Evolutionary conservation across 2,113 vertebrate genomes (phyloP), one percentile per base, ranked within the genome.

Genomic region (Catharus fuscescens): DNA sequence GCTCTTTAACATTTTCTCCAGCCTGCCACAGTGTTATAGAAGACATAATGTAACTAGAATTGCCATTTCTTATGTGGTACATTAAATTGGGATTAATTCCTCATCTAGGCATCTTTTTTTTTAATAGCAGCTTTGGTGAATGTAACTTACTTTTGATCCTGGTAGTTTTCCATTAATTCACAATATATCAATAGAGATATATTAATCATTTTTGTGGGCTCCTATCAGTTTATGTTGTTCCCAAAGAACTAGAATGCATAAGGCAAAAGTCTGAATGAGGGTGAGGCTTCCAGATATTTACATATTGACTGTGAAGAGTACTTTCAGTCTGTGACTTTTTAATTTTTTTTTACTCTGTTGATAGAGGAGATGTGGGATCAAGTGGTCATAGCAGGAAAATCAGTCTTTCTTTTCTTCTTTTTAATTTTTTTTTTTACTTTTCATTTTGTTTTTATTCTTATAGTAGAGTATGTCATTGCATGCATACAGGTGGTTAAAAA

Each of bases 1-100:
- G 81, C 61, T 88, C 42, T 77, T 94, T 88, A 93, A 90, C 72
- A 65, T 95, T 96, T 96, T 93, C 56, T 88, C 64, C 65, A 85
- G 40, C 25, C 48, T 92, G 67, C 44, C 0, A 0, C 56, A 73
- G 38, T 53, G 44, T 52, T 73, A 77, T 10, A 64, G 59, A 87
- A 86, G 48, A 73, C 40, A 69, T 64, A 87, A 87, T 42, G 53
- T 81, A 91, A 82, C 66, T 54, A 25, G 56, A 95, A 83, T 65
- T 95, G 44, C 24, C 28, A 53, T 92, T 95, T 90, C 71, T 83
- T 80, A 88, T 7, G 42, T 67, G 36, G 53, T 69, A 91, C 4
- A 8, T 95, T 90, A 94, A 84, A 95, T 25, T 83, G 3, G 47
- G 74, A 89, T 91, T 86, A 95, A 86, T 20, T 85, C 50, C 59